Evolutionary conservation across 2,113 vertebrate species (phyloP).

Genomic region (Anoplopoma fimbria): DNA sequence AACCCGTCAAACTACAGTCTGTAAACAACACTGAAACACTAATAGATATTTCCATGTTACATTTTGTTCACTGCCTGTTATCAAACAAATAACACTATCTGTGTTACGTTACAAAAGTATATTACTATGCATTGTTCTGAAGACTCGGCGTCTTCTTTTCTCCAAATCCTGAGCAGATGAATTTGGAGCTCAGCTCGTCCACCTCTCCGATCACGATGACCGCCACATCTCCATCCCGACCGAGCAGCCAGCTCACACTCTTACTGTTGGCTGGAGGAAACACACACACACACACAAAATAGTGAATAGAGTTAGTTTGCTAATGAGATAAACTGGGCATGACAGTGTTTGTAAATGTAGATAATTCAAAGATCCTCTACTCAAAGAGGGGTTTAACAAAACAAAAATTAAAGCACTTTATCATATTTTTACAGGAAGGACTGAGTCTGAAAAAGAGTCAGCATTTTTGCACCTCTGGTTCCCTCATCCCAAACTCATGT

Average conservation of each 20-base stretch:
- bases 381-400: neutral
- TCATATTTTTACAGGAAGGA: neutral
- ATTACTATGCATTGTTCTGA: conserved; percentile 67
- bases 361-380: too few species aligned
- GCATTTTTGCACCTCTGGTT: too few species aligned
- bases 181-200: conserved; percentile 80
- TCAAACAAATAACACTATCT: neutral
- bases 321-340: neutral
- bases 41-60: neutral
- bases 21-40: neutral
- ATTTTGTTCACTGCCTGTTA: neutral
- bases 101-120: neutral
- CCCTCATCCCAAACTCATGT: too few species aligned
- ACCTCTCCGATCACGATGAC: conserved; percentile 82
- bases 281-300: conserved; percentile 14
- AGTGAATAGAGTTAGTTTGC: neutral
- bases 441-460: neutral
- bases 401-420: neutral
- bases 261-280: conserved; percentile 78
- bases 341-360: neutral
- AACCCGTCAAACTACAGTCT: neutral
- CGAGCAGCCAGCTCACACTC: conserved; percentile 84
- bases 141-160: conserved; percentile 71
- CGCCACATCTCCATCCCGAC: conserved; percentile 84
- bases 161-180: conserved; percentile 78